Evolutionary conservation across 1,140 invertebrate genomes (phyloP).

Genomic region (Mercenaria mercenaria): DNA sequence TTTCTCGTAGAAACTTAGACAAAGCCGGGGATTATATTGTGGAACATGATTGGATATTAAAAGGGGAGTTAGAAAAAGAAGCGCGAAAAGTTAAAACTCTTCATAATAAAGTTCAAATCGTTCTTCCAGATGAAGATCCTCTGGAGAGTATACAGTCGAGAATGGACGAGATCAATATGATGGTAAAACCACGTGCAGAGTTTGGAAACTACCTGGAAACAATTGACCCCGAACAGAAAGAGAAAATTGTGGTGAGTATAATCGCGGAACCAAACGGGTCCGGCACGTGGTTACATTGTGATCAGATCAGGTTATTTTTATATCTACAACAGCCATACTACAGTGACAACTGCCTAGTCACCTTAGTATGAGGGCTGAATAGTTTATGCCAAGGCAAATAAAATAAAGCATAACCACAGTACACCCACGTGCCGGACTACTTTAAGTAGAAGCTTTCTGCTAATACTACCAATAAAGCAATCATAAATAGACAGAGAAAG

Average conservation of each 20-base stretch:
- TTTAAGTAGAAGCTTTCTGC: too few relatives aligned
- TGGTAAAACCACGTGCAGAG: slow-evolving; percentile 61
- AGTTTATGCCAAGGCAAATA: too few relatives aligned
- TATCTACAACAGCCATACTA: too few relatives aligned
- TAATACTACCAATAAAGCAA: too few relatives aligned
- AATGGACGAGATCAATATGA: slow-evolving; percentile 64
- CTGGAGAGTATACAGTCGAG: slow-evolving; percentile 54
- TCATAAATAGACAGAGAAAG: too few relatives aligned
- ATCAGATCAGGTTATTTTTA: too few relatives aligned
- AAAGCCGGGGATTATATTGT: slow-evolving; percentile 65
- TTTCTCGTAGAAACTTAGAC: slow-evolving; percentile 58
- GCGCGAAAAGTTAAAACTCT: slow-evolving; percentile 7
- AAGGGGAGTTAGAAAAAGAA: slow-evolving; percentile 45
- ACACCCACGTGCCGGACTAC: too few relatives aligned
- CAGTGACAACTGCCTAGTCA: too few relatives aligned
- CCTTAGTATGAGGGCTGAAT: too few relatives aligned
- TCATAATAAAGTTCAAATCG: slow-evolving; percentile 52
- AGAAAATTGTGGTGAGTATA: slow-evolving; percentile 52
- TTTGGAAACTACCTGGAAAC: slow-evolving; percentile 57
- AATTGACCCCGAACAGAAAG: slow-evolving; percentile 58
- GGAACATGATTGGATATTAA: slow-evolving; percentile 66
- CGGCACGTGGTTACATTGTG: too few relatives aligned
- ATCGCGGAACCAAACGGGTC: too few relatives aligned
- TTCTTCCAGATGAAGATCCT: slow-evolving; percentile 65
- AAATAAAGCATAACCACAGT: too few relatives aligned